These are phyloP conservation scores for Hemibagrus guttatus DNA, from an alignment of 2,797 vertebrate species.

Conservation along the genomic window DNA sequence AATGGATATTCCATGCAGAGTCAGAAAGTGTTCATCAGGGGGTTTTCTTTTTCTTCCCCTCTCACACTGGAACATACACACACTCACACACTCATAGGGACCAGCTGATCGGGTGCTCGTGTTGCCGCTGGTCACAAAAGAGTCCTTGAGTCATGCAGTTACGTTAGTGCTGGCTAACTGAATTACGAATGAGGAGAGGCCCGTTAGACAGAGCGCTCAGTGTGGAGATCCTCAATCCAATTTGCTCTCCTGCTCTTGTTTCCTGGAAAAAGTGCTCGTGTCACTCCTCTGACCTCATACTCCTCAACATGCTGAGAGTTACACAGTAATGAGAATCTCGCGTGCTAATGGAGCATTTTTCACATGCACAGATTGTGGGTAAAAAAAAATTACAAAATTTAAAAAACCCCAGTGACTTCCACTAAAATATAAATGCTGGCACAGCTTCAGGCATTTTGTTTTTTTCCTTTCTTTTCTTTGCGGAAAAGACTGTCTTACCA, in stretches of 20 bases:
- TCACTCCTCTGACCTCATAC: slow-evolving; percentile 50
- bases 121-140: slow-evolving; percentile 59
- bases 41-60: slow-evolving; percentile 14
- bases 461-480: slow-evolving; percentile 15
- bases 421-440: slow-evolving; percentile 10
- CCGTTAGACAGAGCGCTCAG: slow-evolving; percentile 61
- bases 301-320: slow-evolving; percentile 25
- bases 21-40: slow-evolving; percentile 18
- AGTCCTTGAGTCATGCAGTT: slow-evolving; percentile 61
- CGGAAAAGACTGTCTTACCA: slow-evolving; percentile 3
- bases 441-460: neutral
- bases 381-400: neutral
- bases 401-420: slow-evolving; percentile 1
- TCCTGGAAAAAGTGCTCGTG: slow-evolving; percentile 59
- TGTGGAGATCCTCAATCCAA: slow-evolving; percentile 65
- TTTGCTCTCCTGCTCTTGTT: slow-evolving; percentile 54
- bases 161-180: slow-evolving; percentile 68
- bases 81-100: slow-evolving; percentile 45
- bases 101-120: slow-evolving; percentile 66
- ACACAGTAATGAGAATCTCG: slow-evolving; percentile 21
- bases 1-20: slow-evolving; percentile 1
- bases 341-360: slow-evolving; percentile 28
- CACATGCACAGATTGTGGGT: neutral
- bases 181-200: slow-evolving; percentile 62
- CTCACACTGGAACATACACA: slow-evolving; percentile 32